Evolutionary conservation across 2,113 vertebrate species (phyloP).

Genomic region (Gavia stellata): DNA sequence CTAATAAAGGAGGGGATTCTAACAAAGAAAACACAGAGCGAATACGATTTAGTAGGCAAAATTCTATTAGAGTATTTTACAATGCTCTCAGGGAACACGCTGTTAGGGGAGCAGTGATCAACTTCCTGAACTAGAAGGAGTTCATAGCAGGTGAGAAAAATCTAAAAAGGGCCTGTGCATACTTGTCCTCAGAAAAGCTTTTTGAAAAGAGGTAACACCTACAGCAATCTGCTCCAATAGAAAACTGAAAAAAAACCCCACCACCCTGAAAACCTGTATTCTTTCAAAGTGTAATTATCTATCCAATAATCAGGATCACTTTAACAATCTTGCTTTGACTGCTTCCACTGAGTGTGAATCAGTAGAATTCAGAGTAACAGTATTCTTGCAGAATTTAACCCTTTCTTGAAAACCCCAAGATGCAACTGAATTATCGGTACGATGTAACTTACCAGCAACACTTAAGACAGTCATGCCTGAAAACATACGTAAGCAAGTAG

Average conservation of each 20-base stretch:
- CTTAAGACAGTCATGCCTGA: background rate
- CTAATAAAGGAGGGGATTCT: background rate
- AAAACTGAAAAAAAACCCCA: background rate
- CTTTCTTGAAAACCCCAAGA: background rate
- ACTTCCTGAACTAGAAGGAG: background rate
- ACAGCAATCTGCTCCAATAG: background rate
- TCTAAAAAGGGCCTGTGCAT: background rate
- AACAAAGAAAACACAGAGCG: background rate
- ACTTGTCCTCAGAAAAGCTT: background rate
- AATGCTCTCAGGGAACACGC: background rate
- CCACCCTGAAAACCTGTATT: background rate
- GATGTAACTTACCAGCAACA: background rate
- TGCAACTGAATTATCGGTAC: background rate
- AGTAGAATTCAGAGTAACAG: background rate
- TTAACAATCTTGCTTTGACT: background rate
- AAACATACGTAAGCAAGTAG: slow-evolving; percentile 28
- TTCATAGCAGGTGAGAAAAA: background rate
- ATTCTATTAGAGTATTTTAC: background rate
- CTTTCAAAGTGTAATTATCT: background rate
- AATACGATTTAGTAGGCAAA: background rate
- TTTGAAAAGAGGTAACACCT: background rate
- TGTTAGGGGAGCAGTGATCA: background rate
- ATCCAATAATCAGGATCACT: background rate
- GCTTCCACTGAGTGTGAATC: background rate
- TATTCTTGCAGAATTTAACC: background rate